Conservation (phyloP, 1,140 invertebrate species). For the Eciton burchellii region DNA sequence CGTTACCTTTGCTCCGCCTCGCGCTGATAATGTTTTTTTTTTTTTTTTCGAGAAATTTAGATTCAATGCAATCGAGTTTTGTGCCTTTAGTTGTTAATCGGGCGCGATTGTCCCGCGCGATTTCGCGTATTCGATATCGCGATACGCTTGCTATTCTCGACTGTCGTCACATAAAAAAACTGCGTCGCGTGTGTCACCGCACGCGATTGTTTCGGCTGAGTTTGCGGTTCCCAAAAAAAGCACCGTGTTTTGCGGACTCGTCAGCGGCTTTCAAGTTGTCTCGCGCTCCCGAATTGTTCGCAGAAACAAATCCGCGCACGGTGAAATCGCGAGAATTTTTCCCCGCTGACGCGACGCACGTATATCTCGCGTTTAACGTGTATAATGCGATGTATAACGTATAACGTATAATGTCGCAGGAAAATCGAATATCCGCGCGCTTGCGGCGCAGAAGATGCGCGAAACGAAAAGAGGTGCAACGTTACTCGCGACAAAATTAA, state of each 20-base stretch:
- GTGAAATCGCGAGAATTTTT: slow-evolving; percentile 17
- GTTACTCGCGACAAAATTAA: slow-evolving; percentile 7
- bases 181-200: background rate
- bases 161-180: background rate
- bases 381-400: slow-evolving; percentile 13
- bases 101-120: background rate
- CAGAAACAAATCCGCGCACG: background rate
- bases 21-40: background rate
- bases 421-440: slow-evolving; percentile 11
- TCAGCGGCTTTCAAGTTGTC: background rate
- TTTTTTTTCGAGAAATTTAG: background rate
- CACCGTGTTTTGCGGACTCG: background rate
- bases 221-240: background rate
- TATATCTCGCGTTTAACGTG: slow-evolving; percentile 7
- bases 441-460: background rate
- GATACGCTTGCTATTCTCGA: background rate
- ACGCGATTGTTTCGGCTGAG: background rate
- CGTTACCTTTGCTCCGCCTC: slow-evolving; percentile 10
- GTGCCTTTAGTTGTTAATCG: background rate
- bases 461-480: background rate
- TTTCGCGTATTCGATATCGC: too few species aligned
- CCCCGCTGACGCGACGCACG: background rate
- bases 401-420: background rate
- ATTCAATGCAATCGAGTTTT: background rate
- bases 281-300: background rate